These are phyloP conservation scores for Zosterops japonicus DNA, from an alignment of 2,113 vertebrate genomes.

Conservation along the genomic window DNA sequence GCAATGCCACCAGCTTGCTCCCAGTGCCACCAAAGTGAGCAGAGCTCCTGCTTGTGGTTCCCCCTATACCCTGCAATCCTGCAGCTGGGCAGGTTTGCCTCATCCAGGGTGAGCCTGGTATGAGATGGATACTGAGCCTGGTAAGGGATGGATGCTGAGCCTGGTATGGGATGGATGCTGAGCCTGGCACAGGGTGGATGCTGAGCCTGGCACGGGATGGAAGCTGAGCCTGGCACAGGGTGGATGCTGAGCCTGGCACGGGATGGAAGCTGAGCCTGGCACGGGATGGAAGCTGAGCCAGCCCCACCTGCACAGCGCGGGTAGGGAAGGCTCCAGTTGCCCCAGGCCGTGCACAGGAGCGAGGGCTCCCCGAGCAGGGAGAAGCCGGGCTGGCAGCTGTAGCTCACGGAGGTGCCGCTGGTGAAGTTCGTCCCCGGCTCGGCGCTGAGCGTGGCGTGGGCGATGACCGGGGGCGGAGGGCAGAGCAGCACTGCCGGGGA, in stretches of 20 bases:
- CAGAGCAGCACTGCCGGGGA: background rate
- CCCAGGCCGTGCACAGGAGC: background rate
- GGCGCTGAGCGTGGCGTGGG: background rate
- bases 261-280: no score
- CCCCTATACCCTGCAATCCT: fast-evolving
- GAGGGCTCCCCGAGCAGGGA: background rate
- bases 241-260: background rate
- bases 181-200: background rate
- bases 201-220: background rate
- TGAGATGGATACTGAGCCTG: background rate
- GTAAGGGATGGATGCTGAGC: background rate
- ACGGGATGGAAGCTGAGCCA: background rate
- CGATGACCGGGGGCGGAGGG: background rate
- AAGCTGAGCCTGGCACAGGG: background rate
- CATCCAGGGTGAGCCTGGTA: background rate
- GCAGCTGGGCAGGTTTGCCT: background rate
- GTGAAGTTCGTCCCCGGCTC: background rate
- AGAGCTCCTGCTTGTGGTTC: background rate
- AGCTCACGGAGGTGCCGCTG: conserved; percentile 5
- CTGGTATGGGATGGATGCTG: background rate
- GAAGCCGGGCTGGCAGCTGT: conserved; percentile 55
- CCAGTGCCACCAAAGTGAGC: background rate
- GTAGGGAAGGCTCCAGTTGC: conserved; percentile 47
- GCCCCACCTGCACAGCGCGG: conserved; percentile 60
- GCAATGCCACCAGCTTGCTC: background rate